Conservation (phyloP, 2,797 vertebrate genomes). For the Naso thynnoides region DNA sequence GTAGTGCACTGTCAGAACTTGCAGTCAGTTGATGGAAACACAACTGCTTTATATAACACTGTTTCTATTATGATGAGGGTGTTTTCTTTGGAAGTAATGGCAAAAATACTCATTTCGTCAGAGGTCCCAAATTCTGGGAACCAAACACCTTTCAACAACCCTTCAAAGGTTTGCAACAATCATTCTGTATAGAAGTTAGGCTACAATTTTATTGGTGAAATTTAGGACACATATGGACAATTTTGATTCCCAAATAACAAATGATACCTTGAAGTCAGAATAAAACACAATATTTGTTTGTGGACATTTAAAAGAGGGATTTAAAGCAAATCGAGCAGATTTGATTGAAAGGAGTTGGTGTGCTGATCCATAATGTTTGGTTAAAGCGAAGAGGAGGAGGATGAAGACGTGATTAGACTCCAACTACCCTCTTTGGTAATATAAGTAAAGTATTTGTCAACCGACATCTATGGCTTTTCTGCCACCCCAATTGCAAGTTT, state of each 20-base stretch:
- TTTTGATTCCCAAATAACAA: not conserved
- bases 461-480: too few species aligned
- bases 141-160: not conserved
- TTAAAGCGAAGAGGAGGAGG: not conserved
- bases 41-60: slow-evolving; percentile 3
- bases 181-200: not conserved
- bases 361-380: not conserved
- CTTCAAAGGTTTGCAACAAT: not conserved
- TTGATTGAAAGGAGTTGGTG: not conserved
- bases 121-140: not conserved
- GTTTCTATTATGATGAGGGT: slow-evolving; percentile 9
- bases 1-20: too few species aligned
- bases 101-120: not conserved
- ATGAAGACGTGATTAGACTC: not conserved
- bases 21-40: not conserved
- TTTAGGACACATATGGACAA: not conserved
- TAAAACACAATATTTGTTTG: not conserved
- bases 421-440: not conserved
- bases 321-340: not conserved
- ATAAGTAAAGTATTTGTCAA: not conserved
- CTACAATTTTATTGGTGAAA: not conserved
- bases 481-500: not conserved
- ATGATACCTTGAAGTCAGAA: not conserved
- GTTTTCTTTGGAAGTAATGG: not conserved
- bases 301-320: too few species aligned